phyloP scores from a whole-genome alignment of 2,113 vertebrate species.

The Meles meles region DNA sequence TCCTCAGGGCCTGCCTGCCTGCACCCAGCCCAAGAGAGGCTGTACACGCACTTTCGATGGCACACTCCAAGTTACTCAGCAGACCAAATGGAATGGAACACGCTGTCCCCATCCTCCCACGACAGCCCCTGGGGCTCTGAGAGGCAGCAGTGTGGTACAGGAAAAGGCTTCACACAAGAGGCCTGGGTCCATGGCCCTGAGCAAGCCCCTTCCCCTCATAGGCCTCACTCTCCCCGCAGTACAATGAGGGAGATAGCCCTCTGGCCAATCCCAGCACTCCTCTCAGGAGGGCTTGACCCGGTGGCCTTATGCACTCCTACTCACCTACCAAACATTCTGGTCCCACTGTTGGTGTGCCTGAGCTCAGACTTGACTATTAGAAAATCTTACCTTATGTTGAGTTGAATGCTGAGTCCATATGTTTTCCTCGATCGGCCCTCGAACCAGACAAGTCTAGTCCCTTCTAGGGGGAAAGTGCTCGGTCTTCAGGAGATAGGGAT shows the following conservation, averaged over 20 bases:
- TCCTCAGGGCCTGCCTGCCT: neutral
- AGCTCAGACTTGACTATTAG: neutral
- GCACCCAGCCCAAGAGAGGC: neutral
- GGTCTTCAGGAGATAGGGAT: neutral
- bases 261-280: neutral
- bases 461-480: neutral
- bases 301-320: neutral
- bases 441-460: neutral
- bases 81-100: neutral
- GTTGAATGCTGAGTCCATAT: neutral
- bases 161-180: neutral
- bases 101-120: neutral
- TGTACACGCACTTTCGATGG: neutral
- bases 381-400: neutral
- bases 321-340: neutral
- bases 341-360: neutral
- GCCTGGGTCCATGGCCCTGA: neutral
- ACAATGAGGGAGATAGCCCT: neutral
- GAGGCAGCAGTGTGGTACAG: neutral
- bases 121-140: neutral
- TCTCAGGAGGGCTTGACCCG: neutral
- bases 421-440: neutral
- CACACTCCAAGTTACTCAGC: constrained; percentile 15
- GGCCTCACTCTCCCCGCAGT: neutral
- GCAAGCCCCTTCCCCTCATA: neutral